Evolutionary conservation across 2,113 vertebrate species (phyloP), one percentile per base, ranked within the genome.

Genomic region (Cyprinodon tularosa): DNA sequence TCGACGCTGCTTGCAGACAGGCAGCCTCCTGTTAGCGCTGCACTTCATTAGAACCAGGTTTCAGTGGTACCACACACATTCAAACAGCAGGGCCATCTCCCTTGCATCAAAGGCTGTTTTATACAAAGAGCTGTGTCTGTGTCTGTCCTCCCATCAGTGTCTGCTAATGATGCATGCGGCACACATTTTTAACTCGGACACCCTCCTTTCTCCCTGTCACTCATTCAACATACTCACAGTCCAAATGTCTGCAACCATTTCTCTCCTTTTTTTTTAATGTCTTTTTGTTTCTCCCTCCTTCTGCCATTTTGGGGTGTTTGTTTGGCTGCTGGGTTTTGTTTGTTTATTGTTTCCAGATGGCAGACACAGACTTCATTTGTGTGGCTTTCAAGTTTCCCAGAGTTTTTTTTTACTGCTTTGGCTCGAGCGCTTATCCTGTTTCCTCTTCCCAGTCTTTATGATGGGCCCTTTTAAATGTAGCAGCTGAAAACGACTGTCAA

Each of bases 331-430:
- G 83, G 89, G 85, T 92, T 95, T 95, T 94, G 94, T 95, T 95
- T 95, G 94, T 94, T 95, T 94, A 95, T 94, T 94, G 93, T 93
- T 95, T 95, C 94, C 94, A 95, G 94, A 95, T 95, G 94, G 94
- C 92, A 93, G 92, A 93, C 90, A 62, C 92, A 91, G 89, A 94
- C 93, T 93, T 94, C 90, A 93, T 93, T 93, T 94, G 92, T 92
- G 90, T 91, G 83, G 91, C 94, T 95, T 95, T 95, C 92, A 94
- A 94, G 92, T 95, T 57, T 95, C 92, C 94, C 93, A 94, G 92
- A 91, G 91, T 94, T 95, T 48, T 17, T 50, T 57, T 94, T 95
- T 95, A 95, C 92, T 92, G 92, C 92, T 85, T 93, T 93, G 94
- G 92, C 93, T 93, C 82, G 91, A 93, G 91, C 87, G 87, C 93